phyloP scores from a whole-genome alignment of 2,888 invertebrate species.

The Ceriagrion tenellum region DNA sequence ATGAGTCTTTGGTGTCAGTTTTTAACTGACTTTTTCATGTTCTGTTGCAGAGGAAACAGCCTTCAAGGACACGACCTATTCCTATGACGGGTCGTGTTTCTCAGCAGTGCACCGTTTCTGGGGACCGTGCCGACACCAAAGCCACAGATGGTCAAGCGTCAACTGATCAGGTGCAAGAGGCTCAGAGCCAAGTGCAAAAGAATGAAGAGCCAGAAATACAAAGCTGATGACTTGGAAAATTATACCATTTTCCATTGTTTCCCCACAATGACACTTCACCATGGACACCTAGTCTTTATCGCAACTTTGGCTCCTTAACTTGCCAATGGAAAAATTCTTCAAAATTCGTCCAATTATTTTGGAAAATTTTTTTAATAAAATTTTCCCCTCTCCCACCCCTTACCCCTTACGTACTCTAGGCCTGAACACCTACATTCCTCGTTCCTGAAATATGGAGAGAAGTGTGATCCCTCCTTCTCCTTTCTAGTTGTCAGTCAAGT shows the following conservation, averaged over 20 bases:
- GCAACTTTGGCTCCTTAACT: conserved; percentile 47
- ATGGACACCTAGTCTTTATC: conserved; percentile 54
- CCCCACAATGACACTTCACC: conserved; percentile 64
- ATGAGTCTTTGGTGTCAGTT: too few relatives aligned
- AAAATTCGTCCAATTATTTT: conserved; percentile 50
- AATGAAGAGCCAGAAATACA: conserved; percentile 69
- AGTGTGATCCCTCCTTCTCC: background rate
- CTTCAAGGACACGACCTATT: conserved; percentile 87
- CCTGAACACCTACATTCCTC: conserved; percentile 7
- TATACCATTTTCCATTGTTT: conserved; percentile 57
- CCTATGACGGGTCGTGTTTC: conserved; percentile 81
- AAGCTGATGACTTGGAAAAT: conserved; percentile 71
- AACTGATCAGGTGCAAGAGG: conserved; percentile 50
- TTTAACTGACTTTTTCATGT: conserved; percentile 73
- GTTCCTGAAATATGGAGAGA: background rate
- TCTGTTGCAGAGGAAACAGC: conserved; percentile 87
- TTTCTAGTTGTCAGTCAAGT: background rate
- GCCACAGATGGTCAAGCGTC: conserved; percentile 53
- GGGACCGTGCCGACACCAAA: conserved; percentile 36
- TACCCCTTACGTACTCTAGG: background rate
- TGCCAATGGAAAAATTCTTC: conserved; percentile 53
- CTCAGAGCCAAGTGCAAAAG: conserved; percentile 66
- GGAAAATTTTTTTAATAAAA: background rate
- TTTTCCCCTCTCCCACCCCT: background rate
- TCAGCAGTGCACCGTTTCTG: conserved; percentile 38